Conservation (phyloP, 2,797 vertebrate species). For the Pyrocephalus nanus region DNA sequence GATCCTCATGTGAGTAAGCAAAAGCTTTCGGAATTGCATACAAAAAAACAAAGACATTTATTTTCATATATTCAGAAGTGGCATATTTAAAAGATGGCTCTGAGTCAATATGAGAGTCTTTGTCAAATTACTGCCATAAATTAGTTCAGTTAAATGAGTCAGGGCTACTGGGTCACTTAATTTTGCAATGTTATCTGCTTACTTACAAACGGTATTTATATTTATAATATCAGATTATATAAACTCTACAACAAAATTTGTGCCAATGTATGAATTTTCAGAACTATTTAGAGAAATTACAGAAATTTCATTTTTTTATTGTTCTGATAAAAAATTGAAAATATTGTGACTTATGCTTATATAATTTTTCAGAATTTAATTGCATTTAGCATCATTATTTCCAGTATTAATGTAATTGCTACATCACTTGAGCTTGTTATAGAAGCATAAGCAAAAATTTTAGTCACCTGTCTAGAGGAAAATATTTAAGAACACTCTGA, state of each 20-base stretch:
- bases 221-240: background rate
- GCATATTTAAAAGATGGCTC: background rate
- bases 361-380: background rate
- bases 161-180: background rate
- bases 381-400: background rate
- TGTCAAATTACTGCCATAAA: background rate
- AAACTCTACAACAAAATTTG: background rate
- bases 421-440: background rate
- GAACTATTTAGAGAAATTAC: background rate
- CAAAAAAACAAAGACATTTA: background rate
- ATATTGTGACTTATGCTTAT: accelerated
- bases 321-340: background rate
- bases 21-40: background rate
- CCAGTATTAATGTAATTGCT: background rate
- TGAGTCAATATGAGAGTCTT: background rate
- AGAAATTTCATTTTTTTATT: background rate
- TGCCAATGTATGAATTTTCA: background rate
- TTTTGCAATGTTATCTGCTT: background rate
- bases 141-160: background rate
- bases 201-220: background rate
- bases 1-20: background rate
- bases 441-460: background rate
- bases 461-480: background rate
- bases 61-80: background rate
- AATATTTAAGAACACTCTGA: background rate